Evolutionary conservation across 2,888 invertebrate genomes (phyloP).

Genomic region (Clistopyga incitator): DNA sequence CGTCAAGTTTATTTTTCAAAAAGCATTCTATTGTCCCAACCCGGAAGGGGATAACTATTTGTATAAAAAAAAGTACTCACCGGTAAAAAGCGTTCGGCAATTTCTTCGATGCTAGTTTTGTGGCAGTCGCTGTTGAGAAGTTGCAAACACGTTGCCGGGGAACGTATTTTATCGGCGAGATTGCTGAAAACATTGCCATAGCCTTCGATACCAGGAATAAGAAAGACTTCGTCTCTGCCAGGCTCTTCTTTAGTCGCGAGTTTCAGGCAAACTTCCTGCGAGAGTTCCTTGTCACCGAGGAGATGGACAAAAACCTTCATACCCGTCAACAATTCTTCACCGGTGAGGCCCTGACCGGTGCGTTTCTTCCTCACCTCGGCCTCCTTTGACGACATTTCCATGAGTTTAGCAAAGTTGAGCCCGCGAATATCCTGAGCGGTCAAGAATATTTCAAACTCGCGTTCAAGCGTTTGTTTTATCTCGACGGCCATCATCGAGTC

Average conservation of each 20-base stretch:
- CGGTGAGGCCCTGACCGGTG: neutral
- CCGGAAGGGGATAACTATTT: neutral
- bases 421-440: constrained; percentile 94
- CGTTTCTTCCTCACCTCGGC: constrained; percentile 62
- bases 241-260: constrained; percentile 71
- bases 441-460: constrained; percentile 94
- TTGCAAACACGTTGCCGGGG: constrained; percentile 78
- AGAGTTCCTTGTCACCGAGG: constrained; percentile 64
- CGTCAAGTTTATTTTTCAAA: too few species aligned
- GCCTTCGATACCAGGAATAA: constrained; percentile 84
- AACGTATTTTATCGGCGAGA: constrained; percentile 78
- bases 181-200: constrained; percentile 77
- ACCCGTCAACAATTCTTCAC: constrained; percentile 68
- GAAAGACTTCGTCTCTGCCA: constrained; percentile 76
- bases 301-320: constrained; percentile 72
- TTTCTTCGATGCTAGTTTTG: constrained; percentile 84
- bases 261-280: constrained; percentile 71
- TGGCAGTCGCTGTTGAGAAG: constrained; percentile 80
- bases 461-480: constrained; percentile 95
- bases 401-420: constrained; percentile 90
- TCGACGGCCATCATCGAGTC: constrained; percentile 99
- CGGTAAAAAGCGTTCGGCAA: constrained; percentile 86
- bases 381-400: constrained; percentile 80
- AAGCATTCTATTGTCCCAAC: neutral
- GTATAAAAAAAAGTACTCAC: constrained; percentile 81